Evolutionary conservation across 37 sponge, comb jelly and placozoan genomes (phyloP), one percentile per base, ranked within the genome.

Genomic region (Amphimedon queenslandica): DNA sequence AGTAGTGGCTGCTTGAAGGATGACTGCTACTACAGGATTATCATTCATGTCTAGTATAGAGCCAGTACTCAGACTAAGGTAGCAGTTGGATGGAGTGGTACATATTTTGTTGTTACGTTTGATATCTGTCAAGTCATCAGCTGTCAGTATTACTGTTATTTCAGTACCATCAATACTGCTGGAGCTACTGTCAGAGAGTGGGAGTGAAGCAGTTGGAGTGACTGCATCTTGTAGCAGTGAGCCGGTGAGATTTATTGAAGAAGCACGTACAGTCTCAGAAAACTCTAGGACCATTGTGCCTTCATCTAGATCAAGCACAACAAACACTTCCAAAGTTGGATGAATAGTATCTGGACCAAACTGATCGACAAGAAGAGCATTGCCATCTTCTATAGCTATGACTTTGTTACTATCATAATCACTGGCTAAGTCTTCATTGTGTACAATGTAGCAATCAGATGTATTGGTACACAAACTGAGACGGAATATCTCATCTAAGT

Each of bases 231-330:
- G 88, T 0, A 88, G 67, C 4, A 10, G 27, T 33, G 75, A 58
- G 30, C 87, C 79, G 42, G 34, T 63, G 35, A 79, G 56, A 25
- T 60, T 63, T 36, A 93, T 61, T 38, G 79, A 70, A 39, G 77
- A 78, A 61, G 86, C 87, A 3, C 76, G 37, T 18, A 95, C 77
- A 40, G 96, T 88, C 38, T 95, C 96, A 65, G 86, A 74, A 69
- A 95, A 95, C 32, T 56, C 75, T 38, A 95, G 68, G 2, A 82
- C 80, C 42, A 93, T 68, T 10, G 64, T 74, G 0, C 90, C 90
- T 37, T 66, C 67, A 36, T 77, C 65, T 0, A 88, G 76, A 42
- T 93, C 86, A 70, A 88, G 80, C 33, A 40, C 42, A 0, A 18
- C 37, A 58, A 93, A 88, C 10, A 67, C 64, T 27, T 40, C 63